phyloP scores from a whole-genome alignment of 2,797 vertebrate species.

The Coccyzus lansbergi region DNA sequence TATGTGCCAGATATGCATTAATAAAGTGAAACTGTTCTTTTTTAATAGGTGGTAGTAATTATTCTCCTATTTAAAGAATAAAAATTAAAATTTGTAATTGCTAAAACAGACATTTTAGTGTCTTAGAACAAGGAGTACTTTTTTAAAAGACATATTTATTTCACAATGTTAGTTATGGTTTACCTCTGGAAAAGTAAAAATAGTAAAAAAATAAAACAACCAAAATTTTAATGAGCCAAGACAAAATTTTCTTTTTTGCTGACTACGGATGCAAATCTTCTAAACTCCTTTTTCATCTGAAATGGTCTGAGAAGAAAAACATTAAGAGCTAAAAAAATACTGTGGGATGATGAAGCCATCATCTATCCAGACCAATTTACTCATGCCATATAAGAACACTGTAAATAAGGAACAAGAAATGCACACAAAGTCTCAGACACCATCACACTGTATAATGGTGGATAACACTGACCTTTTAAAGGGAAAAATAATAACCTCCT shows the following conservation, averaged over 20 bases:
- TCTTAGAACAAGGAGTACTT: no score
- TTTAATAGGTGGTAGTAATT: neutral
- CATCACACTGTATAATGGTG: neutral
- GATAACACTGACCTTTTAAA: neutral
- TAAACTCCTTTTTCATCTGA: neutral
- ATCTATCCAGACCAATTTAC: neutral
- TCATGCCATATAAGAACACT: neutral
- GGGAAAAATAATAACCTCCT: neutral
- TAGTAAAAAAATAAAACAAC: neutral
- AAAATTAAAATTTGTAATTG: neutral
- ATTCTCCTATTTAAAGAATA: neutral
- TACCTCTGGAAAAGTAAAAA: neutral
- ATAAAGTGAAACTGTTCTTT: neutral
- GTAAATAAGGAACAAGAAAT: neutral
- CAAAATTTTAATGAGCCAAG: neutral
- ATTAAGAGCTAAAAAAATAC: neutral
- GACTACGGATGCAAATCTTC: neutral
- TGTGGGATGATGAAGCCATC: neutral
- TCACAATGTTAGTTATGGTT: neutral
- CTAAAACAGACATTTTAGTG: no score
- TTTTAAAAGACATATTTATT: neutral
- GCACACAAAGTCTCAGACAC: neutral
- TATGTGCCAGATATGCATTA: neutral
- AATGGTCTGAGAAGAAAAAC: neutral
- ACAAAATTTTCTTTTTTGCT: neutral